Evolutionary conservation across 2,888 invertebrate genomes (phyloP).

Genomic region (Synergus umbraculus): DNA sequence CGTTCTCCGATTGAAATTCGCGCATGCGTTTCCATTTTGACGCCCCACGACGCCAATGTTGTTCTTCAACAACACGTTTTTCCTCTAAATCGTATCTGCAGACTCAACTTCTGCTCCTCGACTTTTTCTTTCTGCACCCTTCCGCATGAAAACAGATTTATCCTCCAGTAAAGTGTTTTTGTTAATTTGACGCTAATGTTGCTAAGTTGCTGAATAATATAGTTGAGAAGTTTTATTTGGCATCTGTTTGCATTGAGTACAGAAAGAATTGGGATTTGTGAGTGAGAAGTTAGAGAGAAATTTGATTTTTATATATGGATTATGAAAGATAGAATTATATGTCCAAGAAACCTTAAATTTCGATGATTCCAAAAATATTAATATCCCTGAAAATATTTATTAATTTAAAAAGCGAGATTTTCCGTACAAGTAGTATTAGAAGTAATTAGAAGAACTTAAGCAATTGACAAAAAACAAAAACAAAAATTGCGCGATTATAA

Average conservation of each 20-base stretch:
- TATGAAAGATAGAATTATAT: too few species aligned
- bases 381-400: too few species aligned
- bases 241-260: background rate
- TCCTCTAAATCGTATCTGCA: background rate
- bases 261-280: background rate
- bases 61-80: background rate
- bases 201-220: background rate
- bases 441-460: too few species aligned
- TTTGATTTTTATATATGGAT: too few species aligned
- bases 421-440: too few species aligned
- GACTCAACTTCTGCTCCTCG: background rate
- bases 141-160: slow-evolving; percentile 2
- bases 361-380: too few species aligned
- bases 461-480: too few species aligned
- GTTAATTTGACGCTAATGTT: slow-evolving; percentile 2
- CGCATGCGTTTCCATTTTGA: slow-evolving; percentile 64
- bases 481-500: too few species aligned
- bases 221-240: background rate
- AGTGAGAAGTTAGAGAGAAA: too few species aligned
- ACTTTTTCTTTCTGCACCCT: background rate
- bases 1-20: slow-evolving; percentile 62
- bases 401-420: too few species aligned
- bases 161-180: background rate
- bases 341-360: too few species aligned
- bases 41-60: background rate